These are phyloP conservation scores for Mus spretus DNA, from an alignment of 2,797 vertebrate species.

Conservation along the genomic window DNA sequence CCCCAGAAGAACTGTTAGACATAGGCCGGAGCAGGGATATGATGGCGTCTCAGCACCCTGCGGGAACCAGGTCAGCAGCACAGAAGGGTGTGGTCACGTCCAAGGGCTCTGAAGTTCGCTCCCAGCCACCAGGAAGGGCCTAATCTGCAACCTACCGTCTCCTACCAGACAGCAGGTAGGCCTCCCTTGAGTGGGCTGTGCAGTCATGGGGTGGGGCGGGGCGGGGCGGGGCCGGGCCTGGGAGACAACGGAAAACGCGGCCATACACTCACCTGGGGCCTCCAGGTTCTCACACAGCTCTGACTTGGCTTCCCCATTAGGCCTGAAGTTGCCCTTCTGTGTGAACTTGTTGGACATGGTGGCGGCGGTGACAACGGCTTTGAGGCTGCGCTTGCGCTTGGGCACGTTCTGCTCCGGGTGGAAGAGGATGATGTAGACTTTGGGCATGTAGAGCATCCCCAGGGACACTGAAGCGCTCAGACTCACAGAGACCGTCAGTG, in stretches of 20 bases:
- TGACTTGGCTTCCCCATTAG: conserved; percentile 97
- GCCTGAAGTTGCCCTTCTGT: conserved; percentile 95
- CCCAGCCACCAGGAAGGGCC: background rate
- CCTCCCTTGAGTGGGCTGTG: no score
- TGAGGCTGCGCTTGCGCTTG: conserved; percentile 98
- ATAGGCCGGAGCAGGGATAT: background rate
- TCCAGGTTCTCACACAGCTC: conserved; percentile 98
- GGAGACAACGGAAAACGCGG: no score
- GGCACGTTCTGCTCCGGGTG: conserved; percentile 98
- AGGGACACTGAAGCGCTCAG: conserved; percentile 98
- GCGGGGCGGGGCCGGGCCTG: background rate
- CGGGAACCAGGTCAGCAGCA: background rate
- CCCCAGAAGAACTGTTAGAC: background rate
- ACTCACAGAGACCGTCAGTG: conserved; percentile 97
- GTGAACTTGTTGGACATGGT: conserved; percentile 99
- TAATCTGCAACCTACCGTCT: background rate
- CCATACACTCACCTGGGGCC: conserved; percentile 93
- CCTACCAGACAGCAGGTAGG: background rate
- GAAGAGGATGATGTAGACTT: conserved; percentile 98
- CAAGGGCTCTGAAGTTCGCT: background rate
- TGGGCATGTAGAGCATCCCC: conserved; percentile 99
- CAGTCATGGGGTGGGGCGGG: no score
- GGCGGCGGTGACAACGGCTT: conserved; percentile 97
- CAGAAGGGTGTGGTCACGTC: background rate
- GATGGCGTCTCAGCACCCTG: background rate